phyloP scores from a whole-genome alignment of 2,113 vertebrate species.

The Cyanoderma ruficeps region DNA sequence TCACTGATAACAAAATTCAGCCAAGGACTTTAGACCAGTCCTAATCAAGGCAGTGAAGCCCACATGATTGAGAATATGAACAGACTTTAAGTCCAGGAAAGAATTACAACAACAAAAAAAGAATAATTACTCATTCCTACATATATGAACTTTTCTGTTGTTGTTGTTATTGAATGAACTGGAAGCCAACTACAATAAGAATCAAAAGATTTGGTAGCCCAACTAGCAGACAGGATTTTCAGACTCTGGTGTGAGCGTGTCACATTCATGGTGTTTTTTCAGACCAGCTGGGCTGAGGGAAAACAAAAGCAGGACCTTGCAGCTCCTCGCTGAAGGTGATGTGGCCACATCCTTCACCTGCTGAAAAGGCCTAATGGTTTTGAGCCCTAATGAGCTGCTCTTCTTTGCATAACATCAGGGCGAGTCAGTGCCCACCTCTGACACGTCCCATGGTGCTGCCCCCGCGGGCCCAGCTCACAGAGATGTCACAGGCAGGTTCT shows the following conservation, averaged over 20 bases:
- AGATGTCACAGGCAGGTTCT: neutral
- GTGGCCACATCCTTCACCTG: neutral
- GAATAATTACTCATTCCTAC: neutral
- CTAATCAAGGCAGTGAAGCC: neutral
- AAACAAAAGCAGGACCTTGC: neutral
- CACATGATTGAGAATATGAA: neutral
- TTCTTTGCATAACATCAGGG: neutral
- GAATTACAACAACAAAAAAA: neutral
- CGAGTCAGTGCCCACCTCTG: neutral
- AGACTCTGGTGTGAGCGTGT: neutral
- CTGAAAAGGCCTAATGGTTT: neutral
- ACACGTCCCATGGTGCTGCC: neutral
- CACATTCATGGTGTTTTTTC: neutral
- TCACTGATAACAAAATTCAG: neutral
- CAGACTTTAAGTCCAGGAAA: neutral
- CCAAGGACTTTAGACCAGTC: neutral
- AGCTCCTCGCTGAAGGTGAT: neutral
- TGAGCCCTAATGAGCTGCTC: constrained; percentile 2
- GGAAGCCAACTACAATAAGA: neutral
- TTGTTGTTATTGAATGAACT: neutral
- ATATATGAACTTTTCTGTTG: neutral
- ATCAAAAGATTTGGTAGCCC: neutral
- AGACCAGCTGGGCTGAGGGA: neutral
- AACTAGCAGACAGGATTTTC: neutral
- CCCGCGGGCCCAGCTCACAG: neutral